Evolutionary conservation across 2,888 invertebrate species (phyloP), one percentile per base, ranked within the genome.

Genomic region (Apodemia hepburni): DNA sequence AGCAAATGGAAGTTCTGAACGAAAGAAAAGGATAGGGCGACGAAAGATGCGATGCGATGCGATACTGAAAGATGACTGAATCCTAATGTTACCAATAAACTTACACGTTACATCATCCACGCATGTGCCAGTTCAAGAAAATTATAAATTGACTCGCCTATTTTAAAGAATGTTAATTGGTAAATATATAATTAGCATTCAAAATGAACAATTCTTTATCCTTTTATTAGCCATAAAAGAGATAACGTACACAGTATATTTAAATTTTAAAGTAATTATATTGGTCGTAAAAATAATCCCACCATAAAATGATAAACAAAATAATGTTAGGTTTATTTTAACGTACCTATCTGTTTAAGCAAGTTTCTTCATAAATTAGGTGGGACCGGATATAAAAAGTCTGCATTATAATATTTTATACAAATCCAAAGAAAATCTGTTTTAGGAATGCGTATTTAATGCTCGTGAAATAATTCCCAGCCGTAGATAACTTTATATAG

Each of bases 401-500:
- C 47, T 29, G n/a, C 45, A 38, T n/a, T n/a, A n/a, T 47, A 60
- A 29, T 60, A 45, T 47, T 60, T 60, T 60, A 60, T 45, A 47
- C 29, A 29, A 57, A 38, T 60, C 27, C 60, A 29, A 27, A 27
- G 59, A 60, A 60, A 60, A 60, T 42, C n/a, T 27, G 38, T 45
- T 60, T 29, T 42, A 11, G 11, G n/a, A 42, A 29, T 45, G 45
- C 42, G 60, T 45, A 60, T 7, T 60, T 47, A 29, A 57, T 12
- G 27, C 12, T 29, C 27, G 27, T 29, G 54, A 57, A 54, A 51
- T 51, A 54, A 57, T 27, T 57, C 54, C 12, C 27, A 29, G 15
- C 6, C 29, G 7, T 57, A 47, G 47, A 17, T 3, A 47, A 47
- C 47, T 47, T 47, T 5, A 17, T 3, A 17, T 17, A 17, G 47